phyloP scores from a whole-genome alignment of 2,797 vertebrate species.

The Jordanella pulchra region DNA sequence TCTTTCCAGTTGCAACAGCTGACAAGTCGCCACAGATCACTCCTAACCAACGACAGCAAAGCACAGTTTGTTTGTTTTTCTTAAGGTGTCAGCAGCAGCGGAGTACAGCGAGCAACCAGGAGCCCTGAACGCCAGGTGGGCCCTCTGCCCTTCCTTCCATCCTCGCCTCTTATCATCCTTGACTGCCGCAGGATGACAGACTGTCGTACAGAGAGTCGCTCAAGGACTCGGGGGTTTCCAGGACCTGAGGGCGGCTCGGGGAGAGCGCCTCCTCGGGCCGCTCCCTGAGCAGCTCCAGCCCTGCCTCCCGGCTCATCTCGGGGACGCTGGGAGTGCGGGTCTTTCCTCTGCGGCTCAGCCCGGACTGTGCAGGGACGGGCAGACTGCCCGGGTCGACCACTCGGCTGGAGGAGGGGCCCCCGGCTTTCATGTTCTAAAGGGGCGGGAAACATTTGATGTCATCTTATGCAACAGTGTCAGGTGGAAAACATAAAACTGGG shows the following conservation, averaged over 20 bases:
- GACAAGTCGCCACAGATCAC: conserved; percentile 27
- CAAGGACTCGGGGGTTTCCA: conserved; percentile 92
- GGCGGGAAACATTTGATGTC: conserved; percentile 18
- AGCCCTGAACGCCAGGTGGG: not conserved
- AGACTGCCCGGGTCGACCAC: conserved; percentile 72
- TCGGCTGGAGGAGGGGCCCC: conserved; percentile 67
- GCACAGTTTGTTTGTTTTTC: not conserved
- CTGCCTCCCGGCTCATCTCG: conserved; percentile 87
- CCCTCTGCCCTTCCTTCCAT: not conserved
- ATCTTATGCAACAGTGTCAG: conserved; percentile 49
- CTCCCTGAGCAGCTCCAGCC: conserved; percentile 84
- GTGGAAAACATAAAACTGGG: conserved; percentile 31
- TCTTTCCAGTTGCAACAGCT: conserved; percentile 63
- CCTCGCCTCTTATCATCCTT: conserved; percentile 81
- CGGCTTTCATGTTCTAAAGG: conserved; percentile 69
- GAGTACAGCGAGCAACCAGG: conserved; percentile 29
- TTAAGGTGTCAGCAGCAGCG: conserved; percentile 41
- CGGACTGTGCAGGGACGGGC: conserved; percentile 71
- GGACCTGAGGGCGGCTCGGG: conserved; percentile 82
- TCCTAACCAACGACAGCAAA: conserved; percentile 28
- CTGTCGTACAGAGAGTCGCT: conserved; percentile 97
- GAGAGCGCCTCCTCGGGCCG: conserved; percentile 81
- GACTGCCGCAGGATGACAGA: conserved; percentile 95
- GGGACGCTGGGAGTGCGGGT: conserved; percentile 84
- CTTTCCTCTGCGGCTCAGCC: conserved; percentile 79